Percentiles rank a stretch among this genome's conserved stretches.
phyloP scores from a whole-genome alignment of 2,888 invertebrate genomes.

The Leptopilina myrica region DNA sequence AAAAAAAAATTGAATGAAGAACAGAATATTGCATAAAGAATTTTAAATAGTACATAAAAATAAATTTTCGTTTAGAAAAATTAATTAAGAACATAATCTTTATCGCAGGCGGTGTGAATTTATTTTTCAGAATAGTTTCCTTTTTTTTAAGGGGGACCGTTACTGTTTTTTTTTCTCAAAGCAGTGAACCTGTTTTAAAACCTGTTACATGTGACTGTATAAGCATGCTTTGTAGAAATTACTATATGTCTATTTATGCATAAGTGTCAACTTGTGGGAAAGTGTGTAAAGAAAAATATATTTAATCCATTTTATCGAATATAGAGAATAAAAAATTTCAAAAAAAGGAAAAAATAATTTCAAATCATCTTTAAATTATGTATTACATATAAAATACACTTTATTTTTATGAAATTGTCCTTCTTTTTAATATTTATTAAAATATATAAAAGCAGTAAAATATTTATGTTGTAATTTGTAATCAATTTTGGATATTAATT shows the following conservation, averaged over 20 bases:
- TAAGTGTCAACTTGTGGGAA: slow-evolving; percentile 20
- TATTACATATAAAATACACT: background rate
- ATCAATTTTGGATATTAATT: too few relatives aligned
- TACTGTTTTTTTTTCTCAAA: slow-evolving; percentile 2
- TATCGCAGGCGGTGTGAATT: background rate
- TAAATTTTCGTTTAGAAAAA: background rate
- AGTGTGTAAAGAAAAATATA: slow-evolving; percentile 8
- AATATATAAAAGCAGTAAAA: too few relatives aligned
- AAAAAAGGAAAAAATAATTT: background rate
- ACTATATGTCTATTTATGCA: slow-evolving; percentile 20
- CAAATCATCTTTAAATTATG: background rate
- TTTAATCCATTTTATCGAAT: background rate
- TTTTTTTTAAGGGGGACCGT: background rate
- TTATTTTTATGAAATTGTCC: background rate
- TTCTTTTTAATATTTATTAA: too few relatives aligned
- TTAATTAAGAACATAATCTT: background rate
- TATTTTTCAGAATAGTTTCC: background rate
- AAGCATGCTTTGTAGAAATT: slow-evolving; percentile 23
- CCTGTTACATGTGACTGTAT: slow-evolving; percentile 27
- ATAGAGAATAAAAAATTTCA: background rate
- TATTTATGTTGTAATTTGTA: too few relatives aligned
- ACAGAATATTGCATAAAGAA: too few relatives aligned
- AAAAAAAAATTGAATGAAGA: too few relatives aligned
- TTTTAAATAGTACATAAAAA: background rate
- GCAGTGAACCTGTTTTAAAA: slow-evolving; percentile 29